These are phyloP conservation scores for Halocaridina rubra DNA, from an alignment of 2,888 invertebrate genomes.

Conservation along the genomic window DNA sequence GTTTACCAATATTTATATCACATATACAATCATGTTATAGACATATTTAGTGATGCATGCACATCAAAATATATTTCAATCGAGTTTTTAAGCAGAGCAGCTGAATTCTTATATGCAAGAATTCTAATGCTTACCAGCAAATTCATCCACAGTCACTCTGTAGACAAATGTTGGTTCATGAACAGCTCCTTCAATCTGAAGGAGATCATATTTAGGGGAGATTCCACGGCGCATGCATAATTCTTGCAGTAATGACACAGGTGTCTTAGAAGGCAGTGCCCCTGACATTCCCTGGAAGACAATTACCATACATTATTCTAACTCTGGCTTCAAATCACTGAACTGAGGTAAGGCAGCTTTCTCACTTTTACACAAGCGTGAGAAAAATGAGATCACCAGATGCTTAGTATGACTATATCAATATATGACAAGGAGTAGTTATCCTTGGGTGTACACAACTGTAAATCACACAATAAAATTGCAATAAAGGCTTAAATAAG, in stretches of 20 bases:
- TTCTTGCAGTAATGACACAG: conserved; percentile 63
- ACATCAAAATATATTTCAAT: no score
- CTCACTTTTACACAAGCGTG: no score
- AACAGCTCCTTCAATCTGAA: conserved; percentile 94
- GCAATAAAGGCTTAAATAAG: no score
- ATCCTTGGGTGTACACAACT: neutral
- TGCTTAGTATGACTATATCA: no score
- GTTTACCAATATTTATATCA: neutral
- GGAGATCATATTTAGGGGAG: conserved; percentile 62
- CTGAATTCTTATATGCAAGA: no score
- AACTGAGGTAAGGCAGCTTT: no score
- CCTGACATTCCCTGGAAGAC: conserved; percentile 51
- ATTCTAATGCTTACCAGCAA: conserved; percentile 43
- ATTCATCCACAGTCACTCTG: conserved; percentile 81
- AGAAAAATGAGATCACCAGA: no score
- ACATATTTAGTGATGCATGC: no score
- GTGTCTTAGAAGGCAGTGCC: conserved; percentile 60
- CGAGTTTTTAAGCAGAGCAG: no score
- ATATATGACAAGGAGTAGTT: neutral
- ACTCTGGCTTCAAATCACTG: neutral
- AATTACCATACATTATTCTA: neutral
- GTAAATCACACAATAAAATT: neutral
- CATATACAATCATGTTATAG: no score
- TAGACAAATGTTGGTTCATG: conserved; percentile 97
- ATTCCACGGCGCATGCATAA: conserved; percentile 61